A percentile compares a stretch with the other conserved stretches of the same genome.
phyloP scores from a whole-genome alignment of 2,888 invertebrate species.

The Zygaena filipendulae region DNA sequence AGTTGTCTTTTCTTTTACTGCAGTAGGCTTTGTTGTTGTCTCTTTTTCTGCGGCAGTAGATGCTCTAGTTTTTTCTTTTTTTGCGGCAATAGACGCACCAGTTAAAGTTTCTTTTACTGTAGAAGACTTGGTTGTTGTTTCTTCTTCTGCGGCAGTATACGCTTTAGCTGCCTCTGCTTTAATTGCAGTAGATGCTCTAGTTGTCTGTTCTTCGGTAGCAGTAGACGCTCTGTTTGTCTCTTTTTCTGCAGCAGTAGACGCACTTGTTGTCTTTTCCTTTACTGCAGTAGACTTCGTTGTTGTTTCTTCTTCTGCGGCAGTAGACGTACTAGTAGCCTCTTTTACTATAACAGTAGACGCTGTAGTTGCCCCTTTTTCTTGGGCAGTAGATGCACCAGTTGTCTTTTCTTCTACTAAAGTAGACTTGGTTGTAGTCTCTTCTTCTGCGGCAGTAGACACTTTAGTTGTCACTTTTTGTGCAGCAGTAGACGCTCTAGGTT shows the following conservation, averaged over 20 bases:
- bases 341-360: too few relatives aligned
- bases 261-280: slow-evolving; percentile 2
- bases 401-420: not conserved
- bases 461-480: slow-evolving; percentile 7
- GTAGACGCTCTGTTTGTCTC: not conserved
- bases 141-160: too few relatives aligned
- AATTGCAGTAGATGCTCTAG: slow-evolving; percentile 1
- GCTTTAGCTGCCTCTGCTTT: too few relatives aligned
- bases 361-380: too few relatives aligned
- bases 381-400: too few relatives aligned
- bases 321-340: not conserved
- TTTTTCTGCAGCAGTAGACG: slow-evolving; percentile 12
- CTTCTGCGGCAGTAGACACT: slow-evolving; percentile 10
- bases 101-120: slow-evolving; percentile 1
- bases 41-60: slow-evolving; percentile 3
- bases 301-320: not conserved
- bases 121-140: slow-evolving; percentile 4
- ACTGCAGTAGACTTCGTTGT: not conserved
- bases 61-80: slow-evolving; percentile 4
- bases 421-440: slow-evolving; percentile 10
- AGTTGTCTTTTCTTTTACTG: too few relatives aligned
- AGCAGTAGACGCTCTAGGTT: slow-evolving; percentile 12
- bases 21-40: too few relatives aligned
- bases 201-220: slow-evolving; percentile 4
- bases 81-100: not conserved